These are phyloP conservation scores for Temnothorax rugatulus DNA, from an alignment of 2,888 invertebrate species.

Conservation along the genomic window DNA sequence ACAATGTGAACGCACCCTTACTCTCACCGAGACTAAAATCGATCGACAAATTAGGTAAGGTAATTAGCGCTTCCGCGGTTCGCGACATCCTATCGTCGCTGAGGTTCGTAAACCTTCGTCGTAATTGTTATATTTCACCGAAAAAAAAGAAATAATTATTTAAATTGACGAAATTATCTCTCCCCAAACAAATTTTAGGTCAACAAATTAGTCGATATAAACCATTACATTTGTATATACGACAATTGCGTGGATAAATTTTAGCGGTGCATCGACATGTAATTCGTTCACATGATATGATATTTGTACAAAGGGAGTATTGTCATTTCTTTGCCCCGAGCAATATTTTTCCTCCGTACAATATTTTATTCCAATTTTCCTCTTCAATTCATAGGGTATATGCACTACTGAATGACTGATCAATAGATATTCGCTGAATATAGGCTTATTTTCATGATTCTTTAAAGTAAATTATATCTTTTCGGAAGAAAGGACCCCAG, in stretches of 20 bases:
- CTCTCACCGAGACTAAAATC: constrained; percentile 71
- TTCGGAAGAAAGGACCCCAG: not conserved
- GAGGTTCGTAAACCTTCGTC: constrained; percentile 11
- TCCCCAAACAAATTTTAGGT: not conserved
- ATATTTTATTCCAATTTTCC: not conserved
- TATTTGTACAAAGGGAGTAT: not conserved
- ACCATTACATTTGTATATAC: not conserved
- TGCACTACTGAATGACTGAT: constrained; percentile 18
- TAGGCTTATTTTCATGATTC: not conserved
- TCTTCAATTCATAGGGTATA: not conserved
- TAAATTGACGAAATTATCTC: not conserved
- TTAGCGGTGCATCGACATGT: not conserved
- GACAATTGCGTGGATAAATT: not conserved
- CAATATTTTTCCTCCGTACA: constrained; percentile 57
- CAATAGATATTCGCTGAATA: not conserved
- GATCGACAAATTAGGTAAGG: constrained; percentile 76
- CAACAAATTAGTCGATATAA: not conserved
- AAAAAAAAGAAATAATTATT: not conserved
- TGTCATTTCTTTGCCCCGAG: constrained; percentile 2
- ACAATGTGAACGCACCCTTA: constrained; percentile 69
- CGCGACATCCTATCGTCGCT: constrained; percentile 47
- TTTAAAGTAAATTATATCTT: constrained; percentile 1
- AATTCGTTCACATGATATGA: not conserved
- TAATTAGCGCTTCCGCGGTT: constrained; percentile 75
- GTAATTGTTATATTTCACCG: not conserved